phyloP scores from a whole-genome alignment of 2,797 vertebrate genomes.

The Discoglossus pictus region DNA sequence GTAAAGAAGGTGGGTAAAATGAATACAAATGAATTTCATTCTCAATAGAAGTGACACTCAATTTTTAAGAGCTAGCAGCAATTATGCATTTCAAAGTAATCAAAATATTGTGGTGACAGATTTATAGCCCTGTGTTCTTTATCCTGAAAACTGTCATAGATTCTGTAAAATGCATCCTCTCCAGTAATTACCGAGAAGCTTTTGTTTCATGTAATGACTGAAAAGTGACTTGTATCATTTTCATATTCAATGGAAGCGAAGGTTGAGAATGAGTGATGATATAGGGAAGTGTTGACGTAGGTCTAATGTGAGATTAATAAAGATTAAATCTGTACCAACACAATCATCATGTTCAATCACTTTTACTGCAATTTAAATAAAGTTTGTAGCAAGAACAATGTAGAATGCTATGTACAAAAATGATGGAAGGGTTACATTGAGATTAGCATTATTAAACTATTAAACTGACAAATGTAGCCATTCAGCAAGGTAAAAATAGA shows the following conservation, averaged over 20 bases:
- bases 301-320: neutral
- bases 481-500: too few species aligned
- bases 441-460: too few species aligned
- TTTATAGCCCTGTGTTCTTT: conserved; percentile 17
- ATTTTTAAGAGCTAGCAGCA: conserved; percentile 1
- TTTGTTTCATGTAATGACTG: conserved; percentile 42
- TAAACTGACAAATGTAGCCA: too few species aligned
- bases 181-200: conserved; percentile 24
- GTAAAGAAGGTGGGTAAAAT: conserved; percentile 1
- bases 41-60: conserved; percentile 25
- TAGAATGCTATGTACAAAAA: too few species aligned
- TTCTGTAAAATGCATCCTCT: conserved; percentile 16
- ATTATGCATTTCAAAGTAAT: conserved; percentile 26
- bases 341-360: neutral
- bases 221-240: conserved; percentile 26
- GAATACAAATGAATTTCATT: conserved; percentile 10
- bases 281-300: neutral
- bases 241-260: conserved; percentile 7
- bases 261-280: neutral
- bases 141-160: conserved; percentile 10
- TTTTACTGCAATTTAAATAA: neutral
- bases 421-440: too few species aligned
- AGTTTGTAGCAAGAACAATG: too few species aligned
- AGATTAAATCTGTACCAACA: conserved; percentile 12
- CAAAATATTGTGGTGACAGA: conserved; percentile 46